phyloP scores from a whole-genome alignment of 2,797 vertebrate species.

The Picus viridis region DNA sequence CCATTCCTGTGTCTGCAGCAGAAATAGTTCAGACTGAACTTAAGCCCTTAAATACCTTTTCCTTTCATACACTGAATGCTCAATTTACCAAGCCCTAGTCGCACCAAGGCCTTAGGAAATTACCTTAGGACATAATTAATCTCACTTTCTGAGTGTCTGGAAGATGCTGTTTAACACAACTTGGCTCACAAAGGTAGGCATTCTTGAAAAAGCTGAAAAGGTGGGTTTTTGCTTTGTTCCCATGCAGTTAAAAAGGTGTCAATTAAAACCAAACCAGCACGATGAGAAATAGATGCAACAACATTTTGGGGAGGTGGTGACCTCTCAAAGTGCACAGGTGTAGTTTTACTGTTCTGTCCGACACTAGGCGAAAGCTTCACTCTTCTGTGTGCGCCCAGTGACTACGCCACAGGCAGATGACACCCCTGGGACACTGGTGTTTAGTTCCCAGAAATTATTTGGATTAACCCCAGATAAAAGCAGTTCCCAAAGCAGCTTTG shows the following conservation, averaged over 20 bases:
- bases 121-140: slow-evolving; percentile 28
- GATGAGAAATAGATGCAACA: slow-evolving; percentile 44
- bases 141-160: neutral
- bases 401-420: accelerated
- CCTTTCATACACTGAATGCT: slow-evolving; percentile 24
- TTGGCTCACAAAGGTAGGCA: slow-evolving; percentile 33
- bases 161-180: neutral
- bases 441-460: slow-evolving; percentile 45
- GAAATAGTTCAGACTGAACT: slow-evolving; percentile 50
- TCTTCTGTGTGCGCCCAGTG: neutral
- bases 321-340: neutral
- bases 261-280: slow-evolving; percentile 40
- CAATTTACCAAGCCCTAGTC: neutral
- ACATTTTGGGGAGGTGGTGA: neutral
- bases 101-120: slow-evolving; percentile 30
- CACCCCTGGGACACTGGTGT: neutral
- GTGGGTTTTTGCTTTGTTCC: slow-evolving; percentile 48
- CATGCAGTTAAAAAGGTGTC: slow-evolving; percentile 67
- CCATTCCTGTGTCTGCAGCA: neutral
- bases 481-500: neutral
- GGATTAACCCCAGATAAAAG: slow-evolving; percentile 69
- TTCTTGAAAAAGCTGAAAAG: slow-evolving; percentile 41
- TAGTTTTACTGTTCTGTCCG: neutral
- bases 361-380: slow-evolving; percentile 24
- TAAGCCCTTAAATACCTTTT: slow-evolving; percentile 72